Base-by-base conservation (phyloP, 37 sponge, comb jelly and placozoan species). In the Chondrilla cf. caribensis region DNA sequence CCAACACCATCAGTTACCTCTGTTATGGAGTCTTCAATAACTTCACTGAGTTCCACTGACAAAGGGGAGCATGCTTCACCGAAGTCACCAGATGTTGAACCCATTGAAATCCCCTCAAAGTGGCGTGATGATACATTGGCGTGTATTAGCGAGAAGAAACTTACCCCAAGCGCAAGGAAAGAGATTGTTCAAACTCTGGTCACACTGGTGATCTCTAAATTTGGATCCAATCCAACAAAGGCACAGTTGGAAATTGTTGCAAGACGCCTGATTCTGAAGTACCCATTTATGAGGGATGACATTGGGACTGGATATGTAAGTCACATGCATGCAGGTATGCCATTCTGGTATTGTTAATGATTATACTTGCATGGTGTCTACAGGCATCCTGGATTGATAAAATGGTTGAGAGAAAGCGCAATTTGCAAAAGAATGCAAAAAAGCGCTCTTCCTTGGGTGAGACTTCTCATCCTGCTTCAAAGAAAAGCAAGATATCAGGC, bases 241-340 rank as follows among this genome's bases (percentile, higher is more conserved):
- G 3, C 38, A 0, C 67, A 78, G 36, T 64, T 35, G 22, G 85
- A 78, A 43, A 19, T 32, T 18, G 40, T 78, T 17, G 79, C 70
- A 42, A 40, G 79, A 43, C 47, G 38, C 28, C 68, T 84, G 2
- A 84, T 84, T 66, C 67, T 84, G 28, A 84, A 84, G 38, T 84
- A 84, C 38, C 85, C 85, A 19, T 84, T 84, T 44, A 78, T 84
- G 79, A 84, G 58, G 58, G 85, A 84, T 78, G 70, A 77, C 70
- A 62, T 84, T 3, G 85, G 79, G 44, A 78, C 39, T 41, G 79
- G 85, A 64, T 84, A 84, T 79, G 79, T 78, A 66, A 78, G 79
- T 71, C 7, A 2, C 18, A 40, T n/a, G 14, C 29, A n/a, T 28
- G 15, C 29, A 62, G 22, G 38, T 77, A 22, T 28, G n/a, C 28